Percentiles rank a stretch among this genome's conserved stretches.
Evolutionary conservation across 2,113 vertebrate genomes (phyloP).

Genomic region (Lampris megalopsis): DNA sequence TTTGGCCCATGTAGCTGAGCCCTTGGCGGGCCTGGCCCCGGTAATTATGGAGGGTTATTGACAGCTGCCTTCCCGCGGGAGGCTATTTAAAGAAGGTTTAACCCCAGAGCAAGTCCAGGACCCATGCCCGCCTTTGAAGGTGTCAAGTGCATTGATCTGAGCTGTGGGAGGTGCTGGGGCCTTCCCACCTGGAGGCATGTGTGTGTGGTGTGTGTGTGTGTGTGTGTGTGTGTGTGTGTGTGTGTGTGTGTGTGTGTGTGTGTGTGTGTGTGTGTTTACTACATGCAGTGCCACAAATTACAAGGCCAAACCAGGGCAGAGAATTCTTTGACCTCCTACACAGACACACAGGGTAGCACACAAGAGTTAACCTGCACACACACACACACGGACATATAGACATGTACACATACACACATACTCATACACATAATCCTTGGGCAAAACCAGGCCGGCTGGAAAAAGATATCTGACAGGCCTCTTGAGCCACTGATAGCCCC

Average conservation of each 20-base stretch:
- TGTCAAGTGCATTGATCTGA: conserved; percentile 91
- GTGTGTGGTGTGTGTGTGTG: conserved; percentile 20
- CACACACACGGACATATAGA: not conserved
- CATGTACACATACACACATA: conserved; percentile 16
- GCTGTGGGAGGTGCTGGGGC: conserved; percentile 87
- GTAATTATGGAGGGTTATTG: conserved; percentile 94
- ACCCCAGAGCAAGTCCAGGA: conserved; percentile 88
- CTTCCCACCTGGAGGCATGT: conserved; percentile 83
- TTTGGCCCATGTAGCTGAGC: conserved; percentile 79
- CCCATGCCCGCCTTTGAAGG: conserved; percentile 88
- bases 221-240: not conserved
- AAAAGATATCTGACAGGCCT: conserved; percentile 62
- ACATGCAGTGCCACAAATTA: conserved; percentile 75
- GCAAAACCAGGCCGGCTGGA: conserved; percentile 62
- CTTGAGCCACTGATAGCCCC: conserved; percentile 68
- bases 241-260: conserved; percentile 13
- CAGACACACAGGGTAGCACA: not conserved
- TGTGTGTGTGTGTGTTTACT: conserved; percentile 68
- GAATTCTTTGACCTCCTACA: conserved; percentile 54
- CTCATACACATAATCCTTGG: conserved; percentile 59
- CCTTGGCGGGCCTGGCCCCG: conserved; percentile 83
- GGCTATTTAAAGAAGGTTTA: conserved; percentile 93
- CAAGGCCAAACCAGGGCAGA: conserved; percentile 72
- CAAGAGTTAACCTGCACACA: not conserved
- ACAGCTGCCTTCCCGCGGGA: conserved; percentile 88